Conservation (phyloP, 2,888 invertebrate species). For the Cheilosia variabilis region DNA sequence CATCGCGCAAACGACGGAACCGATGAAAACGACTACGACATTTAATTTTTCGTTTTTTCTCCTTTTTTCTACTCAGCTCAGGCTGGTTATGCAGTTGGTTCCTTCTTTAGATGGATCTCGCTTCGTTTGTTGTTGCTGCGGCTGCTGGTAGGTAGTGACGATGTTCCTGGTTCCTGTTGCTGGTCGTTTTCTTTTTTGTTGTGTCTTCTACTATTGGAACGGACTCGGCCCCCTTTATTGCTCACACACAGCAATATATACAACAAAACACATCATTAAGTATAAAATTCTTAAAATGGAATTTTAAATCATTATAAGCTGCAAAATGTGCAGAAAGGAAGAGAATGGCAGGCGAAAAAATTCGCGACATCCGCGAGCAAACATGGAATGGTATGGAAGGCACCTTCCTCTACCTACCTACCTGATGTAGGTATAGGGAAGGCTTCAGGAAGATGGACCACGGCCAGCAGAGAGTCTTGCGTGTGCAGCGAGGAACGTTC, state of each 20-base stretch:
- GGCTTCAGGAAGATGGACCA: slow-evolving; percentile 67
- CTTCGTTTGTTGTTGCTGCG: slow-evolving; percentile 28
- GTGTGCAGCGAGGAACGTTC: slow-evolving; percentile 18
- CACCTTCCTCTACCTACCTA: neutral
- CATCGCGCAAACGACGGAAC: slow-evolving; percentile 59
- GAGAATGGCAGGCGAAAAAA: slow-evolving; percentile 58
- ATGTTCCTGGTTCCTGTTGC: slow-evolving; percentile 70
- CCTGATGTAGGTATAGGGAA: slow-evolving; percentile 28
- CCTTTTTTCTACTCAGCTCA: slow-evolving; percentile 31
- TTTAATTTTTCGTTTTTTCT: slow-evolving; percentile 31
- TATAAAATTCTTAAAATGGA: slow-evolving; percentile 84
- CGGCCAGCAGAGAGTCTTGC: slow-evolving; percentile 33
- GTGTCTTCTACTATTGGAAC: slow-evolving; percentile 32
- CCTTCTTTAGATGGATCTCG: slow-evolving; percentile 55
- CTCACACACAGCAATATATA: slow-evolving; percentile 78
- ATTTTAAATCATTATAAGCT: slow-evolving; percentile 83
- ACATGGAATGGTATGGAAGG: slow-evolving; percentile 19
- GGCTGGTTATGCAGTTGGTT: slow-evolving; percentile 68
- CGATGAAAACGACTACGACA: slow-evolving; percentile 54
- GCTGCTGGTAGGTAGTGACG: slow-evolving; percentile 17
- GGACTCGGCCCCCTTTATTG: slow-evolving; percentile 66
- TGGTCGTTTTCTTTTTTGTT: slow-evolving; percentile 10
- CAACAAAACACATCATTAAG: slow-evolving; percentile 84
- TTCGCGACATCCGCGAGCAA: slow-evolving; percentile 65
- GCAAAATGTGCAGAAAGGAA: slow-evolving; percentile 70